Evolutionary conservation across 2,797 vertebrate genomes (phyloP).

Genomic region (Hafferia zeledoni): DNA sequence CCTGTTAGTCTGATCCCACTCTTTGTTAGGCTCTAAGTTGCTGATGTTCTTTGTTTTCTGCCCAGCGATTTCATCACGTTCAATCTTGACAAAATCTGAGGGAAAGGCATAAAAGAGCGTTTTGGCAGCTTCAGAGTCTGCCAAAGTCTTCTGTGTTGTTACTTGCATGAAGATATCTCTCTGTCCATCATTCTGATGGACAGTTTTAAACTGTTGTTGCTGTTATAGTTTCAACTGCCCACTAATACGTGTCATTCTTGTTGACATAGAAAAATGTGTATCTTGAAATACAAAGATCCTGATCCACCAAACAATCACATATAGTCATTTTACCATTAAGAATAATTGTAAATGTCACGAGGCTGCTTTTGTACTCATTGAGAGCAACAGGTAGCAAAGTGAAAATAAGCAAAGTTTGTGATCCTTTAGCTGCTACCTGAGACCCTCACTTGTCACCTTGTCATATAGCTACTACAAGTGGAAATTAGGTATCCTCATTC

Average conservation of each 20-base stretch:
- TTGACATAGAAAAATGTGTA: background rate
- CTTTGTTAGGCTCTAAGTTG: slow-evolving; percentile 68
- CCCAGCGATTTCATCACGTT: slow-evolving; percentile 85
- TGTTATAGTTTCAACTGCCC: background rate
- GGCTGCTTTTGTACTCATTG: background rate
- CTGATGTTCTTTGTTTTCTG: slow-evolving; percentile 75
- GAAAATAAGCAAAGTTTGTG: background rate
- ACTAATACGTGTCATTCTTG: background rate
- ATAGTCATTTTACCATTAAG: background rate
- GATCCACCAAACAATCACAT: background rate
- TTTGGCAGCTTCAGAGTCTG: background rate
- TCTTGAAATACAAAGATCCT: background rate
- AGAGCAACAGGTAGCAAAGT: background rate
- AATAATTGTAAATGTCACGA: background rate
- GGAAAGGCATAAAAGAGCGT: background rate
- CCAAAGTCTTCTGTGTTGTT: background rate
- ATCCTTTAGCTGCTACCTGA: background rate
- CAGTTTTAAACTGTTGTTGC: background rate
- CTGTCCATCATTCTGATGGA: background rate
- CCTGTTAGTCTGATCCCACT: slow-evolving; percentile 75
- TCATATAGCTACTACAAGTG: background rate
- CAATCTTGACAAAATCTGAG: slow-evolving; percentile 95
- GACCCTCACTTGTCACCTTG: background rate
- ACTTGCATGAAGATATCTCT: background rate
- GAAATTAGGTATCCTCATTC: background rate